Evolutionary conservation across 2,888 invertebrate species (phyloP).

Genomic region (Philereme transversata): DNA sequence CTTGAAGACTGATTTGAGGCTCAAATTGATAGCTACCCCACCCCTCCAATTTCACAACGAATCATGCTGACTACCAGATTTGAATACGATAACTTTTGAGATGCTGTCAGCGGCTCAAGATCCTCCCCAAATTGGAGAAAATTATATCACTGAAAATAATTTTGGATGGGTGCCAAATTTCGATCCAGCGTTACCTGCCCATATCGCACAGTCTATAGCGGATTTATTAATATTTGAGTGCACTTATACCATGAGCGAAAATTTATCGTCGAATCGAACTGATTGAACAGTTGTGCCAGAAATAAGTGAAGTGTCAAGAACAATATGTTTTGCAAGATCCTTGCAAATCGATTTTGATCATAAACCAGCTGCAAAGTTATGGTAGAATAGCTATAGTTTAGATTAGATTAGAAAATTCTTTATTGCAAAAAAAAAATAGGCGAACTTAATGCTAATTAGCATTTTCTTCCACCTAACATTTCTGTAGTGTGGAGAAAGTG

Average conservation of each 20-base stretch:
- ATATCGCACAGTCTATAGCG: constrained; percentile 32
- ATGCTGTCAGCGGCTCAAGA: constrained; percentile 37
- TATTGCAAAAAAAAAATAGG: no score
- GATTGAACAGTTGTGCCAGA: background rate
- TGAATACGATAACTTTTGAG: constrained; percentile 44
- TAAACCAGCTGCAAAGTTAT: no score
- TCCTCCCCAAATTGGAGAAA: constrained; percentile 27
- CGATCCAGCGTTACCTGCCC: constrained; percentile 25
- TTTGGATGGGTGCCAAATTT: constrained; percentile 34
- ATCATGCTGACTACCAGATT: constrained; percentile 49
- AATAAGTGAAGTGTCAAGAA: background rate
- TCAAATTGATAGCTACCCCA: constrained; percentile 47
- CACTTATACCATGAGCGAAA: constrained; percentile 25
- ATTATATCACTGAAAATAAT: constrained; percentile 33
- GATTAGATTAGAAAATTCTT: no score
- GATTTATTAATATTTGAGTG: constrained; percentile 37
- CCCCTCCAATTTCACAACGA: constrained; percentile 40
- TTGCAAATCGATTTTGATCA: no score
- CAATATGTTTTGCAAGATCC: background rate
- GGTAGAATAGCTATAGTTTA: no score
- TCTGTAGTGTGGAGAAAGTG: no score
- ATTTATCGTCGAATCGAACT: constrained; percentile 12
- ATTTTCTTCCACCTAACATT: no score
- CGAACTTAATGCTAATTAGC: no score
- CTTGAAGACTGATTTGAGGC: constrained; percentile 30